phyloP scores from a whole-genome alignment of 2,888 invertebrate species.

The Morpho achilles region DNA sequence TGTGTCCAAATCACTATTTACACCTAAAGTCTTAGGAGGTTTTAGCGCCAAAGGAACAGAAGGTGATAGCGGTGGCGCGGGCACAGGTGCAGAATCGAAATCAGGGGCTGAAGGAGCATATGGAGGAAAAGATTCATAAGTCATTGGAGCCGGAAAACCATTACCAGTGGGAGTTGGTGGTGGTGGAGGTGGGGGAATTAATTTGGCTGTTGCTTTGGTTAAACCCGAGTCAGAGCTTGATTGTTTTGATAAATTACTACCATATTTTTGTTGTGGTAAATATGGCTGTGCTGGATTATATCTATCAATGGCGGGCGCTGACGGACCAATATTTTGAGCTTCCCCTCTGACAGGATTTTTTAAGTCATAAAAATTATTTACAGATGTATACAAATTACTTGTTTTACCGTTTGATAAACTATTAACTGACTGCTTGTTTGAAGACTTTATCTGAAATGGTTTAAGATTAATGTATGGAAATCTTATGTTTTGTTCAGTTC shows the following conservation, averaged over 20 bases:
- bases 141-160: constrained; percentile 56
- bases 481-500: constrained; percentile 59
- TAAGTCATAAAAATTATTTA: constrained; percentile 58
- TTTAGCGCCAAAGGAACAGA: constrained; percentile 32
- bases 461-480: constrained; percentile 70
- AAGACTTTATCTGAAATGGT: constrained; percentile 63
- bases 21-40: constrained; percentile 38
- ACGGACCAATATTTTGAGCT: constrained; percentile 51
- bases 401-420: constrained; percentile 47
- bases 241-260: constrained; percentile 50
- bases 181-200: constrained; percentile 59
- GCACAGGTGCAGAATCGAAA: constrained; percentile 26
- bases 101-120: constrained; percentile 42
- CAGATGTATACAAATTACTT: constrained; percentile 54
- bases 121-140: constrained; percentile 67
- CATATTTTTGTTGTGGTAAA: constrained; percentile 55
- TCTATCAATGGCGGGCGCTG: constrained; percentile 55
- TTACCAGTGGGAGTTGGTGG: constrained; percentile 46
- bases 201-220: constrained; percentile 46
- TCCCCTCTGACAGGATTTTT: constrained; percentile 65
- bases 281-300: constrained; percentile 75
- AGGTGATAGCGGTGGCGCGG: constrained; percentile 28
- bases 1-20: constrained; percentile 37
- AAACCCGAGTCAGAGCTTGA: constrained; percentile 38
- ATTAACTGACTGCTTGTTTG: constrained; percentile 42